Evolutionary conservation across 2,113 vertebrate species (phyloP).

Genomic region (Tupaia tana): DNA sequence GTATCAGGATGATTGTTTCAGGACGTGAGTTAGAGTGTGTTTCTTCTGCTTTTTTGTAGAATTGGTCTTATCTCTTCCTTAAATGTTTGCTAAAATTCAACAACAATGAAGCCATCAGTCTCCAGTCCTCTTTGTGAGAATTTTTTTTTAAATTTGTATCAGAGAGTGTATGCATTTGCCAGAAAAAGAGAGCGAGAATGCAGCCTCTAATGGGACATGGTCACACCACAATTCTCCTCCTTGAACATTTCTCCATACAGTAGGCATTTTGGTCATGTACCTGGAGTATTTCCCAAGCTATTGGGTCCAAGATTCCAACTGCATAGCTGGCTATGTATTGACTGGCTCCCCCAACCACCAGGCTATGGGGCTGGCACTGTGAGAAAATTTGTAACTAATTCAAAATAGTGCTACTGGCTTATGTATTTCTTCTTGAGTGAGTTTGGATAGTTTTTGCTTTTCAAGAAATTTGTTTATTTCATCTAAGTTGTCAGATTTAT

Average conservation of each 20-base stretch:
- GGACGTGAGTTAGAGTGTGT: neutral
- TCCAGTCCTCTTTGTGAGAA: neutral
- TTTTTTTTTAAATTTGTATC: too few species aligned
- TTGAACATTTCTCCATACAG: too few species aligned
- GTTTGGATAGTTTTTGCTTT: conserved; percentile 20
- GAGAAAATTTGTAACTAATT: neutral
- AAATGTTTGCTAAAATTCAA: neutral
- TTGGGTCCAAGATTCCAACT: too few species aligned
- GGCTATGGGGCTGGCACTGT: too few species aligned
- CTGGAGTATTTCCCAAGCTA: too few species aligned
- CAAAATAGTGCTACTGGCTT: neutral
- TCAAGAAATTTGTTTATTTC: neutral
- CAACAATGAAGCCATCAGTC: neutral
- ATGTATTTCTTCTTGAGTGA: conserved; percentile 12
- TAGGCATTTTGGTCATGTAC: too few species aligned
- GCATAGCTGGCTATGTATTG: too few species aligned
- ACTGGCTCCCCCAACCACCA: too few species aligned
- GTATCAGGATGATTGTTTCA: neutral
- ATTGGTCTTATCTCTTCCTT: neutral
- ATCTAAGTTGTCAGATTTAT: neutral
- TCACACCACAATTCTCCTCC: too few species aligned
- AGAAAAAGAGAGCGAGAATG: too few species aligned
- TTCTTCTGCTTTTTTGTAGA: conserved; percentile 6
- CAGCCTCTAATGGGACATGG: too few species aligned
- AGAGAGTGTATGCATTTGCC: too few species aligned